These are phyloP conservation scores for Orientallactaga bullata DNA, from an alignment of 2,113 vertebrate genomes.

Conservation along the genomic window DNA sequence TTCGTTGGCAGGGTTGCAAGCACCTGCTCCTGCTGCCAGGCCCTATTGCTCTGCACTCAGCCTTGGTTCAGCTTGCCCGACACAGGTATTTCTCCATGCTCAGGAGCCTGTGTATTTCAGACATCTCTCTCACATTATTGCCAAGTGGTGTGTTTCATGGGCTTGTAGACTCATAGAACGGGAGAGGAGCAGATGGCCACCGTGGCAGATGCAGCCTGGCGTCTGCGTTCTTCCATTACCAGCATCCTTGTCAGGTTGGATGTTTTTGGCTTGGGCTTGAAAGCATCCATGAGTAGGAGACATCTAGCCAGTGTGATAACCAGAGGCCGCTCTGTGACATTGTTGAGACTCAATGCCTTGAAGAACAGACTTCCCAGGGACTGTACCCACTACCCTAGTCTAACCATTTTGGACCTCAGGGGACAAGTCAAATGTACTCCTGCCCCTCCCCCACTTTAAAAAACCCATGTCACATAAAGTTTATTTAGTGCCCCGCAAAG, in stretches of 20 bases:
- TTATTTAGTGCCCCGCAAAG: too few relatives aligned
- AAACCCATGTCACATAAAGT: too few relatives aligned
- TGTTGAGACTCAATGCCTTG: background rate
- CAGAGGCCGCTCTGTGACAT: background rate
- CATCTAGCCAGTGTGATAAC: background rate
- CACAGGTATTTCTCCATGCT: background rate
- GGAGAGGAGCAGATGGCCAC: background rate
- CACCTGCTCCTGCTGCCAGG: background rate
- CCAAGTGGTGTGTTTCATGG: slow-evolving; percentile 10
- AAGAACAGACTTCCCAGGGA: slow-evolving; percentile 29
- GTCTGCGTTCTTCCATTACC: background rate
- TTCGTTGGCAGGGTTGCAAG: background rate
- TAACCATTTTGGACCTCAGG: background rate
- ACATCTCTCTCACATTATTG: slow-evolving; percentile 7
- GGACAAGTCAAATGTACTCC: background rate
- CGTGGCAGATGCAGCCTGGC: background rate
- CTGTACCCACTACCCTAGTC: background rate
- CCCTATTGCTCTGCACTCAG: background rate
- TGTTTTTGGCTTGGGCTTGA: slow-evolving; percentile 4
- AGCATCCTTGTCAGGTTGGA: background rate
- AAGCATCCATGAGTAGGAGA: slow-evolving; percentile 28
- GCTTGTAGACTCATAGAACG: slow-evolving; percentile 26
- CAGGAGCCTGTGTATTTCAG: background rate
- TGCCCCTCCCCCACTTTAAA: background rate
- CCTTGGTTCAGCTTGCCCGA: slow-evolving; percentile 22